phyloP scores from a whole-genome alignment of 2,797 vertebrate genomes.

The Erithacus rubecula region DNA sequence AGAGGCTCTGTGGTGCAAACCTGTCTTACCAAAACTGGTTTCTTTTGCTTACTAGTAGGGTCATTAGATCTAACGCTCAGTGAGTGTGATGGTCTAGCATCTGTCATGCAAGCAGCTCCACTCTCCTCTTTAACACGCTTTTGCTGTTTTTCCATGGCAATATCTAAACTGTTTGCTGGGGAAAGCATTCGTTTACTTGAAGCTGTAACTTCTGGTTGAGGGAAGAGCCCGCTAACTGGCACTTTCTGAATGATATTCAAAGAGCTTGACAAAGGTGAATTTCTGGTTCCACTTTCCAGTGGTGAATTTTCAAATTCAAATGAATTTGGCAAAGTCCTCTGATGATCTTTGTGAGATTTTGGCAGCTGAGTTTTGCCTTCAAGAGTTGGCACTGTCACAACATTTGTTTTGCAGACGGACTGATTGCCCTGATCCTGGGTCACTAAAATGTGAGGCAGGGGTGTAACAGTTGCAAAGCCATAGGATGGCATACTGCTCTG shows the following conservation, averaged over 20 bases:
- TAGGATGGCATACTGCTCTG: slow-evolving; percentile 78
- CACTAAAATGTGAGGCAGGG: slow-evolving; percentile 92
- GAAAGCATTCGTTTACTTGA: slow-evolving; percentile 99
- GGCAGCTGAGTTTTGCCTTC: slow-evolving; percentile 74
- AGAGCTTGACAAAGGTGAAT: slow-evolving; percentile 71
- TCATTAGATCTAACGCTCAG: slow-evolving; percentile 82
- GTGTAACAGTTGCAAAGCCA: slow-evolving; percentile 74
- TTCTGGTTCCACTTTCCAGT: slow-evolving; percentile 71
- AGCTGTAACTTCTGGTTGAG: slow-evolving; percentile 90
- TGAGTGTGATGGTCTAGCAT: slow-evolving; percentile 79
- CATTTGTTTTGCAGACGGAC: slow-evolving; percentile 74
- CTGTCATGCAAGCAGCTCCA: slow-evolving; percentile 86
- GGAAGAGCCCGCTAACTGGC: slow-evolving; percentile 86
- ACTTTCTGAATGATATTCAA: slow-evolving; percentile 82
- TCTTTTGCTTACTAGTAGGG: slow-evolving; percentile 82
- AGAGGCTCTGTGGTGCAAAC: slow-evolving; percentile 91
- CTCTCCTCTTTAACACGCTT: slow-evolving; percentile 97
- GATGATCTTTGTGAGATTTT: slow-evolving; percentile 75
- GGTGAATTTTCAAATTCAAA: slow-evolving; percentile 68
- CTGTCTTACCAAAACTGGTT: slow-evolving; percentile 91
- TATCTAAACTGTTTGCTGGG: slow-evolving; percentile 97
- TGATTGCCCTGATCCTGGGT: slow-evolving; percentile 88
- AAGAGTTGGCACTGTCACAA: slow-evolving; percentile 59
- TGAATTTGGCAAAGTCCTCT: slow-evolving; percentile 69
- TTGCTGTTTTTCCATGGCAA: slow-evolving; percentile 99